Percentiles rank a stretch among this genome's conserved stretches.
These are phyloP conservation scores for Leptobrachium ailaonicum DNA, from an alignment of 2,113 vertebrate genomes.

Conservation along the genomic window DNA sequence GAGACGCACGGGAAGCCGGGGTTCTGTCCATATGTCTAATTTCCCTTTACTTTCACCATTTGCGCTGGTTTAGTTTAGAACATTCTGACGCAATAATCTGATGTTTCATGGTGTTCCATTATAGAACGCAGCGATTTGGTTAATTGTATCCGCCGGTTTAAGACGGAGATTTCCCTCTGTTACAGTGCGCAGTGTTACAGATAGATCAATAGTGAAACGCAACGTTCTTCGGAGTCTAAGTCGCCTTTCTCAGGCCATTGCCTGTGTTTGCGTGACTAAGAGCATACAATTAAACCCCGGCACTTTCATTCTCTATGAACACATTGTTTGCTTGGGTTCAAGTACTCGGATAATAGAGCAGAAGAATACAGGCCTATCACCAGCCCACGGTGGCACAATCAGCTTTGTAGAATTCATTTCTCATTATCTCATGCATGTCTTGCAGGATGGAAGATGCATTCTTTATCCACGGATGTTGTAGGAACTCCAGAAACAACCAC, in stretches of 20 bases:
- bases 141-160: not conserved
- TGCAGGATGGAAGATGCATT: constrained; percentile 56
- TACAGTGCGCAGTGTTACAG: not conserved
- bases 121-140: not conserved
- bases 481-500: constrained; percentile 43
- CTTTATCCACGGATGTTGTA: constrained; percentile 49
- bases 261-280: constrained; percentile 99
- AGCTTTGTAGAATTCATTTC: constrained; percentile 81
- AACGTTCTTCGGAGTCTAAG: constrained; percentile 95
- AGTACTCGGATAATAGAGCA: constrained; percentile 97
- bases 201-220: constrained; percentile 84
- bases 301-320: constrained; percentile 97
- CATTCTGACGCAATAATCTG: not conserved
- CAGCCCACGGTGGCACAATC: constrained; percentile 74
- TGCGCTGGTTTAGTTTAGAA: too few species aligned
- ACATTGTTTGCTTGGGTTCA: constrained; percentile 99
- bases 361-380: constrained; percentile 88
- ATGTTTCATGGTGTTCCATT: not conserved
- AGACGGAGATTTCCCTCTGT: not conserved
- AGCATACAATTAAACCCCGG: constrained; percentile 98
- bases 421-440: constrained; percentile 80
- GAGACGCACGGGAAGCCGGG: too few species aligned
- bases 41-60: not conserved
- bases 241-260: constrained; percentile 98
- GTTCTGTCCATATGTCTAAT: not conserved